Conservation (phyloP, 2,888 invertebrate species). For the Diplolepis rosae region DNA sequence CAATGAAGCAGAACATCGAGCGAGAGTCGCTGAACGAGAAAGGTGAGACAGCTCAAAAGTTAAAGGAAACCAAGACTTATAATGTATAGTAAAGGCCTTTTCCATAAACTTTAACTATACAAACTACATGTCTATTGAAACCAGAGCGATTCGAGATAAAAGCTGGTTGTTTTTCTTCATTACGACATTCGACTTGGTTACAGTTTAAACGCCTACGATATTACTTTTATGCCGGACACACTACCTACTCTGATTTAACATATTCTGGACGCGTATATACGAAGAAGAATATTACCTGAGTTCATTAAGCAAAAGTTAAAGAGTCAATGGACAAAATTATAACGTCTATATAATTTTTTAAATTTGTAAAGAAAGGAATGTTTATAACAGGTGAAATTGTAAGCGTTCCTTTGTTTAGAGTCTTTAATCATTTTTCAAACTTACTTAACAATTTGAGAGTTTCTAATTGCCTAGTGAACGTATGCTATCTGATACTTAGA, state of each 20-base stretch:
- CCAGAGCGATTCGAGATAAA: background rate
- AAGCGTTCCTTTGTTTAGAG: no score
- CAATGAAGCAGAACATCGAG: conserved; percentile 74
- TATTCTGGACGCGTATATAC: background rate
- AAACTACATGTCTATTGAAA: background rate
- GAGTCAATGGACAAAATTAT: no score
- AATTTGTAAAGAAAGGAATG: no score
- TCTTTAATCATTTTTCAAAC: no score
- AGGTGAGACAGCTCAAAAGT: conserved; percentile 74
- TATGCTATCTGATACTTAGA: no score
- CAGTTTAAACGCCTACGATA: background rate
- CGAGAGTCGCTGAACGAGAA: conserved; percentile 68
- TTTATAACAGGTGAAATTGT: no score
- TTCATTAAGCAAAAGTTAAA: background rate
- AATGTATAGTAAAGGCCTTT: background rate
- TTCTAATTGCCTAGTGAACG: no score
- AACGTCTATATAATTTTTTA: no score
- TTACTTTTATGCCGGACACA: conserved; percentile 1
- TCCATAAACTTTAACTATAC: background rate
- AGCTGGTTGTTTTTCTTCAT: background rate
- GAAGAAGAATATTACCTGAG: background rate
- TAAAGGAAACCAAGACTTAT: background rate
- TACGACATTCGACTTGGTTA: conserved; percentile 9
- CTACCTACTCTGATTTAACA: conserved; percentile 19
- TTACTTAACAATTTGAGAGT: no score